A percentile compares a stretch with the other conserved stretches of the same genome.
Conservation (phyloP, 2,888 invertebrate genomes). For the Pharmacophagus antenor region DNA sequence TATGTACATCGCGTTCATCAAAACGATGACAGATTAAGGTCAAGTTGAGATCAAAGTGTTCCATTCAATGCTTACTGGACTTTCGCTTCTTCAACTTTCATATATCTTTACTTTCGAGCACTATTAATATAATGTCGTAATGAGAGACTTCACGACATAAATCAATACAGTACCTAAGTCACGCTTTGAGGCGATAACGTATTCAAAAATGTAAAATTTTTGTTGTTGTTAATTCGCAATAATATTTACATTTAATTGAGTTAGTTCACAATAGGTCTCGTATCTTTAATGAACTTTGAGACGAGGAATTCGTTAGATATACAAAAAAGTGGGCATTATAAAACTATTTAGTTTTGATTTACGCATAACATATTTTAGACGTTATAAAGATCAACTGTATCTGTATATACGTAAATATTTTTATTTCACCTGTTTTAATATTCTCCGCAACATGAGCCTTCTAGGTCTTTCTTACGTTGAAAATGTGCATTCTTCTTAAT, state of each 20-base stretch:
- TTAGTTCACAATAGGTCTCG: constrained; percentile 13
- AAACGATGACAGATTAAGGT: constrained; percentile 31
- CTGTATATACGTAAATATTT: too few species aligned
- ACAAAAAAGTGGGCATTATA: not conserved
- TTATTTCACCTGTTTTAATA: too few species aligned
- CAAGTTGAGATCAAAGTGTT: constrained; percentile 30
- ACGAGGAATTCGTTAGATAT: not conserved
- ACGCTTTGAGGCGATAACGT: not conserved
- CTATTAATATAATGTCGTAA: constrained; percentile 12
- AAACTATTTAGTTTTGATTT: not conserved
- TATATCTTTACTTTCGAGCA: constrained; percentile 1
- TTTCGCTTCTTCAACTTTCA: constrained; percentile 25
- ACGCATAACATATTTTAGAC: not conserved
- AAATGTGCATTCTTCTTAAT: too few species aligned
- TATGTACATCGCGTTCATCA: constrained; percentile 9
- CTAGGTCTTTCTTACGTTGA: too few species aligned
- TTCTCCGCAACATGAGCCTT: too few species aligned
- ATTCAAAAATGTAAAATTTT: constrained; percentile 3
- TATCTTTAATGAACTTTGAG: constrained; percentile 18
- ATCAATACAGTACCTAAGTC: not conserved
- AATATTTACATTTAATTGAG: constrained; percentile 9
- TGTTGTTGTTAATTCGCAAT: constrained; percentile 1
- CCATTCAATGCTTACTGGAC: constrained; percentile 17
- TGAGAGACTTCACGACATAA: not conserved
- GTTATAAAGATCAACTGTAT: too few species aligned